Percentiles rank a stretch among this genome's conserved stretches.
Conservation (phyloP, 2,888 invertebrate species). For the Drosophila pseudotakahashii region DNA sequence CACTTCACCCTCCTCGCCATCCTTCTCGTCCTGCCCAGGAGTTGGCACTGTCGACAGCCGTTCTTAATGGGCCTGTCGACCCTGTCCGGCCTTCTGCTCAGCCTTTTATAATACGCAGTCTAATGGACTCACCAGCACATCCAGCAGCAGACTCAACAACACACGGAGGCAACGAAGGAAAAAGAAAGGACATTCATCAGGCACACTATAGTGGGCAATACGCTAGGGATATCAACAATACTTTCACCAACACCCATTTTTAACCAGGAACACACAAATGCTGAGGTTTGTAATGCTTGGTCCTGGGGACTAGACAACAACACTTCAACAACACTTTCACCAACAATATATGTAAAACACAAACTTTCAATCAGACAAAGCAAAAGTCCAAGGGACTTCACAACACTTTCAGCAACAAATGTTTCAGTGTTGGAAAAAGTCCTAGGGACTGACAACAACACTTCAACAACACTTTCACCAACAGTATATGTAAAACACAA, state of each 20-base stretch:
- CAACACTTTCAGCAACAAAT: not conserved
- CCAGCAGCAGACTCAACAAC: constrained; percentile 11
- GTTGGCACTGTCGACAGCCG: constrained; percentile 59
- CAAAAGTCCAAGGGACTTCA: not conserved
- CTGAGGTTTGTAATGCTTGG: constrained; percentile 5
- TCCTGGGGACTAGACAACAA: not conserved
- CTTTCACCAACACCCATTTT: not conserved
- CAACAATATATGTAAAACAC: not conserved
- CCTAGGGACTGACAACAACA: not conserved
- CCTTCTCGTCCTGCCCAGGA: constrained; percentile 10
- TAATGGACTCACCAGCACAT: constrained; percentile 25
- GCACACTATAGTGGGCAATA: constrained; percentile 11
- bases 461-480: constrained; percentile 3
- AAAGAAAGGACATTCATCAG: not conserved
- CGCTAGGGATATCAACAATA: not conserved
- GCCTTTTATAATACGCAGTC: constrained; percentile 81
- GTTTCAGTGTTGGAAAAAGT: too few relatives aligned
- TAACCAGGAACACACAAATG: not conserved
- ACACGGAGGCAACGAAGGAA: constrained; percentile 2
- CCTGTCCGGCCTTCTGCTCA: constrained; percentile 76
- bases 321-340: constrained; percentile 1
- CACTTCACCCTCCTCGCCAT: constrained; percentile 1
- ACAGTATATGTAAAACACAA: not conserved
- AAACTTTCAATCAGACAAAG: not conserved
- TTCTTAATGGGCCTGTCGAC: constrained; percentile 76